Evolutionary conservation across 2,797 vertebrate species (phyloP), one percentile per base, ranked within the genome.

Genomic region (Lepilemur ruficaudatus): DNA sequence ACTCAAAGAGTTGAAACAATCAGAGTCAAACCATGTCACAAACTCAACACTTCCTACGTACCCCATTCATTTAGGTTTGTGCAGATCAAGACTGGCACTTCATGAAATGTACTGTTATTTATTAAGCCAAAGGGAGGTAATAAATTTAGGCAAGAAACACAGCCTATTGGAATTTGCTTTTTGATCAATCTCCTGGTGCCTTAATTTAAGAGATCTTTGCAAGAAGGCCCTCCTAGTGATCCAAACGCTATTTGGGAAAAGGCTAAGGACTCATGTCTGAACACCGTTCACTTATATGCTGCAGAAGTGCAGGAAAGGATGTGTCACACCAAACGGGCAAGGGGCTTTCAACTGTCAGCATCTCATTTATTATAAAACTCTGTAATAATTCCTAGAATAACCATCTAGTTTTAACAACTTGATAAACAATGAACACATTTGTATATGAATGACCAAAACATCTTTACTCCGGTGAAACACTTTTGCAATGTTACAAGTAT

Each of bases 341-440:
- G 22, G 14, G 30, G 28, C 9, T 41, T 57, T 70, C 41, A 22
- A 63, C 1, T 17, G 32, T 8, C 57, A 15, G n/a, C 14, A 4
- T 1, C 10, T 11, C 72, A 43, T 93, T 88, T 57, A 46, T 48
- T 20, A 41, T 28, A 17, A 92, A 92, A 89, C 46, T 63, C 63
- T 32, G 4, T 17, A 95, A 85, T 76, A 81, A 91, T 8, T 73
- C 88, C 76, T 79, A 70, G 46, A 50, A 86, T 6, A 70, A 50
- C 41, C 91, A 70, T 35, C 50, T 41, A 63, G 15, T 80, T 87
- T 92, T 52, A 86, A 95, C 65, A 30, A 38, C 65, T 85, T 92
- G 67, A 95, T 52, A 63, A 61, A 91, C 80, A 80, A 57, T 3
- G 7, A 84, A 46, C 48, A 75, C 32, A 83, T 80, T 52, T 38